Base-by-base conservation (phyloP, 1,140 invertebrate genomes). In the Helicoverpa zea region DNA sequence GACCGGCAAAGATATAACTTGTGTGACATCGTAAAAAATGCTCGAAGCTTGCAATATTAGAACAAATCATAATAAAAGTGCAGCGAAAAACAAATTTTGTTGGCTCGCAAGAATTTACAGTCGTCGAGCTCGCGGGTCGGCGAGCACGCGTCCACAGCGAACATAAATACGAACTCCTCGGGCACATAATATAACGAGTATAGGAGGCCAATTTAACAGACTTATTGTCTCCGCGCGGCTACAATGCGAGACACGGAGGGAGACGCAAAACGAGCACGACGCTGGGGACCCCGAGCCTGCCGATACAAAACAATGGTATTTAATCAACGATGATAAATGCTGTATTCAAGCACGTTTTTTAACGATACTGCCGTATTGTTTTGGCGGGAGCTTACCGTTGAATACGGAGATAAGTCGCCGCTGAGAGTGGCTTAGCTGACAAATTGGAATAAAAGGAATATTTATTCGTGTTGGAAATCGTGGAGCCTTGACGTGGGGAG, bases 321-420 rank as follows among this genome's bases (percentile, higher is more conserved):
- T 95, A 95, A 95, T 94, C 94, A 94, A 91, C 88, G 92, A 95
- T 95, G 94, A 95, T 95, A 95, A 94, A 95, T 95, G 94, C 90
- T 87, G 92, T 90, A 91, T 94, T 91, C 92, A 90, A 87, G 86
- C 91, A 94, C 92, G 92, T 94, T 94, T 95, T 95, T 94, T 95
- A 95, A 94, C 89, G 89, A 94, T 91, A 91, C 93, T 89, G 90
- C 88, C 82, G 91, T 93, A 95, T 95, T 95, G 94, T 95, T 93
- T 94, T 92, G 92, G 92, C 91, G 91, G 90, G 93, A 92, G 92
- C 92, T 94, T 91, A 93, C 92, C 91, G 91, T 89, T 89, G 92
- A 89, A 94, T 91, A 91, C 87, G 90, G 89, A 94, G 93, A 94
- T 94, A 94, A 92, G 88, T 93, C 92, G 90, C 90, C 87, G 91